Evolutionary conservation across 2,888 invertebrate genomes (phyloP).

Genomic region (Microplitis manilae): DNA sequence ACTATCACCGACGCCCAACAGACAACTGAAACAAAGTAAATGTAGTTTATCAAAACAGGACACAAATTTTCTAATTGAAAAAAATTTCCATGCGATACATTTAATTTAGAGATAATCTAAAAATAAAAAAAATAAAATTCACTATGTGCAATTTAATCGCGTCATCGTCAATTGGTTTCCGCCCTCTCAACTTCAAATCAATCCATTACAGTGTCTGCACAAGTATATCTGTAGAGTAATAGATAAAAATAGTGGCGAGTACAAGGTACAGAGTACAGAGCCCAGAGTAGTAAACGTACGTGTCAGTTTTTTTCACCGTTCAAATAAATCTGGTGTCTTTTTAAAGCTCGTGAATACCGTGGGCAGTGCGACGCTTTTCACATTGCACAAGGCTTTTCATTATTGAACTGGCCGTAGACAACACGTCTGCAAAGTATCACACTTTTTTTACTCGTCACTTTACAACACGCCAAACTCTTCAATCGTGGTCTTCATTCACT

Average conservation of each 20-base stretch:
- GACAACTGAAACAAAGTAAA: background rate
- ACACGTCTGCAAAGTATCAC: slow-evolving; percentile 20
- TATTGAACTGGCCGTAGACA: slow-evolving; percentile 29
- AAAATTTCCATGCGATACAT: slow-evolving; percentile 2
- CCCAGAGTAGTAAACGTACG: background rate
- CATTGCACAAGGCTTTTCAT: slow-evolving; percentile 34
- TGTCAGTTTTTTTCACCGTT: slow-evolving; percentile 30
- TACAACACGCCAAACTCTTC: background rate
- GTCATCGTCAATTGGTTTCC: slow-evolving; percentile 54
- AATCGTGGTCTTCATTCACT: slow-evolving; percentile 18
- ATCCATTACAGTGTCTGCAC: slow-evolving; percentile 30
- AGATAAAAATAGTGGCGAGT: background rate
- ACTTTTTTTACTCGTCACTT: slow-evolving; percentile 10
- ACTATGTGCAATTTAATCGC: slow-evolving; percentile 38
- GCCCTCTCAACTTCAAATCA: slow-evolving; percentile 42
- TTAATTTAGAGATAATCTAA: slow-evolving; percentile 58
- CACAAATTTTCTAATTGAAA: background rate
- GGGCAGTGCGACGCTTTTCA: slow-evolving; percentile 14
- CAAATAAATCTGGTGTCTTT: slow-evolving; percentile 36
- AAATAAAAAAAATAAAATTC: slow-evolving; percentile 47
- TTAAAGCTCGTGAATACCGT: slow-evolving; percentile 23
- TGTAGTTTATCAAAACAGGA: background rate
- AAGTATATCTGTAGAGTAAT: background rate
- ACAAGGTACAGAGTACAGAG: background rate
- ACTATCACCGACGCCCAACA: background rate